phyloP scores from a whole-genome alignment of 2,888 invertebrate species.

The Brachylomia viminalis region DNA sequence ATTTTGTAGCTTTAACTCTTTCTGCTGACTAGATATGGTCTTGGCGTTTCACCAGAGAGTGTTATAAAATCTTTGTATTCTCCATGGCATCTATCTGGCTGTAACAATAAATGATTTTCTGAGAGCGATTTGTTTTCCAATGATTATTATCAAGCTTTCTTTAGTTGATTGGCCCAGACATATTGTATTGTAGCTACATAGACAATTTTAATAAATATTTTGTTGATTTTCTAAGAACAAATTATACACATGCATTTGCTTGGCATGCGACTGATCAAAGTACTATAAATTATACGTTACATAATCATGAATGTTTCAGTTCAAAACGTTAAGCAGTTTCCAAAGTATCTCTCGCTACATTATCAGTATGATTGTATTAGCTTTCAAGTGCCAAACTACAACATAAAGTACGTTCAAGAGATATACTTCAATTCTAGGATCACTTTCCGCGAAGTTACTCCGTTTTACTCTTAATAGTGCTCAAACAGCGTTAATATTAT shows the following conservation, averaged over 20 bases:
- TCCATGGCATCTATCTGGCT: neutral
- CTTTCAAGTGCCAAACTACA: constrained; percentile 9
- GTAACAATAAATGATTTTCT: neutral
- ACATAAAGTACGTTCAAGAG: constrained; percentile 1
- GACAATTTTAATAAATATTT: neutral
- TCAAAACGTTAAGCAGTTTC: neutral
- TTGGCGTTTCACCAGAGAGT: neutral
- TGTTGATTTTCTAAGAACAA: neutral
- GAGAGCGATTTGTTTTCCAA: neutral
- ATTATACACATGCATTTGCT: neutral
- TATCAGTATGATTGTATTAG: neutral
- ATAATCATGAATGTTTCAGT: neutral
- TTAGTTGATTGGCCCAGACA: neutral
- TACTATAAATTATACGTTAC: neutral
- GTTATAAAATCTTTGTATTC: neutral
- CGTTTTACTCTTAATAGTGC: constrained; percentile 1
- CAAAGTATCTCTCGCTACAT: neutral
- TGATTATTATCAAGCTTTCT: neutral
- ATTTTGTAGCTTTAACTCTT: neutral
- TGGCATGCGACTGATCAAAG: neutral
- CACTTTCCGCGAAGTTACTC: neutral
- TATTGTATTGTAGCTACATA: neutral
- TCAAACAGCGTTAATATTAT: constrained; percentile 1
- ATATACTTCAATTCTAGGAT: constrained; percentile 9
- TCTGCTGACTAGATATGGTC: neutral